These are phyloP conservation scores for Meloe dianella DNA, from an alignment of 2,888 invertebrate species.

Conservation along the genomic window DNA sequence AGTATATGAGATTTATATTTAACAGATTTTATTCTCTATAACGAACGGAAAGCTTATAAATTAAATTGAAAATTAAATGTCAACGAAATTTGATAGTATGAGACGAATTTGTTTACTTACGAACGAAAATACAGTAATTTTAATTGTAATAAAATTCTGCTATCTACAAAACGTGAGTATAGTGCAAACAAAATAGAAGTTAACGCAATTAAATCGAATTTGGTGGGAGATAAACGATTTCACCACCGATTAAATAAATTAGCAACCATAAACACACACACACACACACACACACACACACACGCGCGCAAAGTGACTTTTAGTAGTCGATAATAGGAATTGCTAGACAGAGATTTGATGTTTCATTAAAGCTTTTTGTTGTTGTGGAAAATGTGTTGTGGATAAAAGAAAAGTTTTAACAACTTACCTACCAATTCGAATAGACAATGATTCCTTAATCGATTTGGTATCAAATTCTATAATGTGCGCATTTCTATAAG, in stretches of 20 bases:
- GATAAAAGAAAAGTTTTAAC: not conserved
- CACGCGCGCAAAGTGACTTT: not conserved
- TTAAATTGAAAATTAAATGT: not conserved
- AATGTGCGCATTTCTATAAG: too few relatives aligned
- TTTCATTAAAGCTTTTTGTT: not conserved
- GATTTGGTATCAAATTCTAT: not conserved
- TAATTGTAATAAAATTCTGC: not conserved
- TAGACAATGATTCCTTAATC: not conserved
- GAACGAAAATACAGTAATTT: not conserved
- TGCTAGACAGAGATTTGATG: not conserved
- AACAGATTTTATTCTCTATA: not conserved
- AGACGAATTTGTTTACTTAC: not conserved
- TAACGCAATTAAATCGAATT: not conserved
- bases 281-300: not conserved
- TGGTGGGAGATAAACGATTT: not conserved
- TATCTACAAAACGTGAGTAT: not conserved
- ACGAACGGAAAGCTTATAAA: not conserved
- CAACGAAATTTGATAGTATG: not conserved
- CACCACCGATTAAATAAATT: constrained; percentile 2
- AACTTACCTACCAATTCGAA: not conserved
- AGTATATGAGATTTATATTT: not conserved
- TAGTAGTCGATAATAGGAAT: not conserved
- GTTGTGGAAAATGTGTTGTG: not conserved
- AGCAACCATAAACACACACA: not conserved
- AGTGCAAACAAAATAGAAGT: not conserved